Evolutionary conservation across 2,113 vertebrate genomes (phyloP), one percentile per base, ranked within the genome.

Genomic region (Ceyx cyanopectus): DNA sequence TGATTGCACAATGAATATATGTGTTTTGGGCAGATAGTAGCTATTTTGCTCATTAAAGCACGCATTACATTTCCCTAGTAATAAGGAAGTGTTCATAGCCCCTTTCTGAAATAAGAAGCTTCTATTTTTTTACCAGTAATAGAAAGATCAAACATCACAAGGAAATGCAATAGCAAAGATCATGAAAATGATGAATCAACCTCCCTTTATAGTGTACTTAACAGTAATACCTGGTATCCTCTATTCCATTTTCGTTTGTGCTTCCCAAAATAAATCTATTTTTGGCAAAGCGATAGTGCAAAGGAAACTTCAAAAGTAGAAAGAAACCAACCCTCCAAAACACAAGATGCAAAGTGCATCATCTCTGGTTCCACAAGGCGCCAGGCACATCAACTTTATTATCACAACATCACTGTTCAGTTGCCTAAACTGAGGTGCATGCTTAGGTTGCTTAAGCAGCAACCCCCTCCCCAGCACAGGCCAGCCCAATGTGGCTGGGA

Each of bases 1-100:
- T 94, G 93, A 96, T 94, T 93, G 77, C 91, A 93, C 87, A 88
- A 83, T 81, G 90, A 94, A 89, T 95, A 65, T 91, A 84, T 66
- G 65, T 93, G 83, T 87, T 94, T 96, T 57, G 85, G 82, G 94
- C 75, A 93, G 93, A 96, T 12, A 87, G 82, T 14, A 94, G 91
- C 72, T 90, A 87, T 81, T 96, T 86, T 60, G 82, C 85, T 94
- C 2, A 1, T 90, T 95, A 93, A 87, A 94, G 85, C 81, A 84
- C 26, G 65, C 58, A 87, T 61, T 72, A 81, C 61, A 77, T 87
- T 92, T 96, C 57, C 78, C 53, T 79, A 77, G 78, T 58, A 85
- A 81, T 70, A 94, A 81, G 29, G 66, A 84, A 88, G 65, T 63
- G 45, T 60, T 85, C 79, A 84, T 32, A 93, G 85, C 62, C 63